Evolutionary conservation across 2,113 vertebrate species (phyloP).

Genomic region (Rana temporaria): DNA sequence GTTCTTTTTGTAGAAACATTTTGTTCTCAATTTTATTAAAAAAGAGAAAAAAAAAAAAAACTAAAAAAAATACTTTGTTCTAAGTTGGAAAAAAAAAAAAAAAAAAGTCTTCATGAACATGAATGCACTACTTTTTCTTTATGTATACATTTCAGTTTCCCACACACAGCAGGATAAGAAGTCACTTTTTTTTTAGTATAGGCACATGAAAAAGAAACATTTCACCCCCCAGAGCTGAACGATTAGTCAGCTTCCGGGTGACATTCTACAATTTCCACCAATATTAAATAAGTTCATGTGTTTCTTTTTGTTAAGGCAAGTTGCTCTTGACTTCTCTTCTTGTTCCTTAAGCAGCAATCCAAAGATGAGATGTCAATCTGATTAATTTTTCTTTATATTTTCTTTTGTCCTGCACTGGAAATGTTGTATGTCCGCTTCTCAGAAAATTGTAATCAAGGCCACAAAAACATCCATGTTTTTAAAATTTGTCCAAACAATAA

Average conservation of each 20-base stretch:
- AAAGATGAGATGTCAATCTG: conserved; percentile 52
- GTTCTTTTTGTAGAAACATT: conserved; percentile 61
- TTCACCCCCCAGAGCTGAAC: conserved; percentile 56
- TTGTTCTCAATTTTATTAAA: conserved; percentile 69
- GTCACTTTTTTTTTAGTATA: conserved; percentile 65
- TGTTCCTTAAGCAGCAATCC: conserved; percentile 35
- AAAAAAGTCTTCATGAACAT: conserved; percentile 69
- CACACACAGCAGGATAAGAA: conserved; percentile 66
- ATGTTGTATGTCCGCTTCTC: conserved; percentile 48
- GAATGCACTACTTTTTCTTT: conserved; percentile 72
- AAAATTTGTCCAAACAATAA: conserved; percentile 78
- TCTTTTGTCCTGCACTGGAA: conserved; percentile 25
- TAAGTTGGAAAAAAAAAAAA: conserved; percentile 68
- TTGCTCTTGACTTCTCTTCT: conserved; percentile 64
- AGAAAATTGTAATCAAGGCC: conserved; percentile 51
- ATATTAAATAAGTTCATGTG: conserved; percentile 65
- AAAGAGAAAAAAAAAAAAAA: conserved; percentile 75
- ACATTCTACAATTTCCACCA: conserved; percentile 59
- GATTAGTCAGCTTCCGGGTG: neutral
- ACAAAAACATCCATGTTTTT: conserved; percentile 72
- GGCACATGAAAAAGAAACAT: conserved; percentile 73
- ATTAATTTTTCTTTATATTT: conserved; percentile 60
- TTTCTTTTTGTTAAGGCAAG: conserved; percentile 76
- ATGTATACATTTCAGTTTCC: conserved; percentile 70
- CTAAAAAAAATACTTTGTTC: conserved; percentile 73